Percentiles rank a stretch among this genome's conserved stretches.
Conservation (phyloP, 2,888 invertebrate species). For the Subacronicta megacephala region DNA sequence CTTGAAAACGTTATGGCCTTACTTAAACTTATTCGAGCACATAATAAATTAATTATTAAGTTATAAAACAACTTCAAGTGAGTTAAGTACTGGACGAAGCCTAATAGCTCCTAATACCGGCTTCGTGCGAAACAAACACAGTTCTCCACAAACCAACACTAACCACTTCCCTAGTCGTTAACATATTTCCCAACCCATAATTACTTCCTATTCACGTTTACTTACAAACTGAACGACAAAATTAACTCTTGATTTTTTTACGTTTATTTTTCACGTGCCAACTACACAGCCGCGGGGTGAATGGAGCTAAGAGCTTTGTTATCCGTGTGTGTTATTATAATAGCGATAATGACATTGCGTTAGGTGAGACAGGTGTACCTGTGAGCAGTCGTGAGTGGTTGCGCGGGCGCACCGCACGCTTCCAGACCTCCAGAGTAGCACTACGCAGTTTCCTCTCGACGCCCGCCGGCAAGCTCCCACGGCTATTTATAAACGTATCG, state of each 20-base stretch:
- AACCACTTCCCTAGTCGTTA: slow-evolving; percentile 56
- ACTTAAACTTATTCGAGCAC: slow-evolving; percentile 13
- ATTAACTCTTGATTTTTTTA: slow-evolving; percentile 54
- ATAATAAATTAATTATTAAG: slow-evolving; percentile 32
- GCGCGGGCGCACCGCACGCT: slow-evolving; percentile 83
- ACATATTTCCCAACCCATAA: slow-evolving; percentile 59
- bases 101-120: slow-evolving; percentile 10
- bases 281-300: slow-evolving; percentile 60
- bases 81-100: slow-evolving; percentile 36
- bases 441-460: slow-evolving; percentile 68
- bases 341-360: slow-evolving; percentile 87
- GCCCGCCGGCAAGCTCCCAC: slow-evolving; percentile 68
- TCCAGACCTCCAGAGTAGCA: slow-evolving; percentile 80
- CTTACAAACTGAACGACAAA: slow-evolving; percentile 51
- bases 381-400: slow-evolving; percentile 73
- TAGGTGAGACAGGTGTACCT: slow-evolving; percentile 86
- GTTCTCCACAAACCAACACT: slow-evolving; percentile 26
- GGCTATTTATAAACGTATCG: slow-evolving; percentile 84
- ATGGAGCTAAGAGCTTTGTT: slow-evolving; percentile 77
- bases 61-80: slow-evolving; percentile 20
- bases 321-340: slow-evolving; percentile 76
- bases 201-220: slow-evolving; percentile 61
- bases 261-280: slow-evolving; percentile 56
- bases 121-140: slow-evolving; percentile 41
- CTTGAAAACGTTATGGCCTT: background rate